Percentiles rank a stretch among this genome's conserved stretches.
These are phyloP conservation scores for Chymomyza fuscimana DNA, from an alignment of 2,888 invertebrate genomes.

Conservation along the genomic window DNA sequence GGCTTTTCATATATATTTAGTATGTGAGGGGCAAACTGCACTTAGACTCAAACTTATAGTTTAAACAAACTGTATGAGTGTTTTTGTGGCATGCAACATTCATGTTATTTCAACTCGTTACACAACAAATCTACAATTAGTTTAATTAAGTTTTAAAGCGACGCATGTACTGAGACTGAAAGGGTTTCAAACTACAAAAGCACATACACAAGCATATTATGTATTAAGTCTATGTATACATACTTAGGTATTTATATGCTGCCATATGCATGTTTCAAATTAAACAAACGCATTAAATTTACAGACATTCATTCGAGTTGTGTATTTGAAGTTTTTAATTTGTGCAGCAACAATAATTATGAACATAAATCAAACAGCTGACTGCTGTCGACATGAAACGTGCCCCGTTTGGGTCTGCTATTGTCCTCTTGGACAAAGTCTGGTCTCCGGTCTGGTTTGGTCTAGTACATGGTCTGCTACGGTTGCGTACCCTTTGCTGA, in stretches of 20 bases:
- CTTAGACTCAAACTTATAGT: not conserved
- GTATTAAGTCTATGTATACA: not conserved
- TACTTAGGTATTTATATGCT: slow-evolving; percentile 29
- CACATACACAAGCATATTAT: no score
- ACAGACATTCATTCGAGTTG: slow-evolving; percentile 55
- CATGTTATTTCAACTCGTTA: not conserved
- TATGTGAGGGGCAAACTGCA: not conserved
- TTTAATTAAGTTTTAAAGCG: slow-evolving; percentile 48
- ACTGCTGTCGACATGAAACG: slow-evolving; percentile 9
- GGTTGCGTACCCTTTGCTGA: not conserved
- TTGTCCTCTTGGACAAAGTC: not conserved
- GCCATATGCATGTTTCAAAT: slow-evolving; percentile 64
- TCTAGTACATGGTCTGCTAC: not conserved
- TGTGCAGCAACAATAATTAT: slow-evolving; percentile 43
- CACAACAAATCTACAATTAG: not conserved
- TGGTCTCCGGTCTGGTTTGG: not conserved
- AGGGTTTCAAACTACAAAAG: not conserved
- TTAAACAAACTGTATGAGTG: not conserved
- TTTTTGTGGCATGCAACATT: not conserved
- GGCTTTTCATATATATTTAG: not conserved
- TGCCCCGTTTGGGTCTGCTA: slow-evolving; percentile 4
- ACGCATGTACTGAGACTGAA: slow-evolving; percentile 37
- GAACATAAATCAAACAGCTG: slow-evolving; percentile 20
- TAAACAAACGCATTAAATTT: slow-evolving; percentile 62
- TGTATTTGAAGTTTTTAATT: slow-evolving; percentile 68